Base-by-base conservation (phyloP, 2,113 vertebrate species). In the Centropus bengalensis region DNA sequence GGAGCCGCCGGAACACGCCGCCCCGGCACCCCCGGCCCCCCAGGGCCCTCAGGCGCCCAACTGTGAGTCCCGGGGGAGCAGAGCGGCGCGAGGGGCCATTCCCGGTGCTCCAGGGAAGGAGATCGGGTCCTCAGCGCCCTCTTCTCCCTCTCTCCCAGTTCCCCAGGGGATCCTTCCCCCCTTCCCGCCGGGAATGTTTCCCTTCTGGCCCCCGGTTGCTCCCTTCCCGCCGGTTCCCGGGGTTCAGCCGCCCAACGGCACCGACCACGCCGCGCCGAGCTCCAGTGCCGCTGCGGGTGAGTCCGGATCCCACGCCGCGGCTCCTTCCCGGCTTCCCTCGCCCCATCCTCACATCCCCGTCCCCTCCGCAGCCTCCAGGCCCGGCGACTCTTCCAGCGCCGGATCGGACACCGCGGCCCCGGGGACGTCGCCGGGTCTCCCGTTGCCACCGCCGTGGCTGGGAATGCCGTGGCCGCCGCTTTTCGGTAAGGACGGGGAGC, bases 111-210 rank as follows among this genome's bases (percentile, higher is more conserved):
- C 36, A 36, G 36, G 36, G 36, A 36, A 36, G 36, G 36, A 36
- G 36, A 36, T 36, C 36, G 36, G 36, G 14, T 2, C 40, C 36
- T 58, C 33, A 56, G 9, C 8, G 0, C 26, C 5, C 22, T 19
- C 20, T 10, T 21, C 8, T 42, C 21, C 75, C 51, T 89, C 27
- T 36, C 36, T 36, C 63, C 2, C 94, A 99, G 99, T 99, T 66
- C 98, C 98, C 44, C 99, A 98, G 38, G 99, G 98, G 80, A 97
- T 99, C 96, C 96, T 99, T 85, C 99, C 99, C 10, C 99, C 98
- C 9, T 99, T 99, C 54, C 99, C 99, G 8, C 99, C 99, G 0
- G 99, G 98, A 15, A 97, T 99, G 95, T 99, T 99, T 90, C 99
- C 99, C 3, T 98, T 99, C 59, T 99, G 99, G 99, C 98, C 98